Evolutionary conservation across 1,140 invertebrate species (phyloP).

Genomic region (Psix sp.): DNA sequence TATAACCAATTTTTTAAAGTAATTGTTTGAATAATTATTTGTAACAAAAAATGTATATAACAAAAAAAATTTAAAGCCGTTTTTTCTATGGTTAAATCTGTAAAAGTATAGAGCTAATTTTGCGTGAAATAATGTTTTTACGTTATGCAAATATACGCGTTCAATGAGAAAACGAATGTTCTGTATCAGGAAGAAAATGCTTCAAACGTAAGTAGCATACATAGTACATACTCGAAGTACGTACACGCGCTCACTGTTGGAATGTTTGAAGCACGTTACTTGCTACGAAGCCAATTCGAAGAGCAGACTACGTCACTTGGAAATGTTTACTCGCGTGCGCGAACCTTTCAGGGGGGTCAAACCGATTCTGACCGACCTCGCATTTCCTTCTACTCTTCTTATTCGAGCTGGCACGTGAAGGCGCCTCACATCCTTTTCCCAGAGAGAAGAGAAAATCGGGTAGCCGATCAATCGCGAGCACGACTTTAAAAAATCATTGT

Average conservation of each 20-base stretch:
- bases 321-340: conserved; percentile 69
- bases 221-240: conserved; percentile 40
- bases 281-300: conserved; percentile 52
- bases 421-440: conserved; percentile 58
- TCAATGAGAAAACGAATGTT: conserved; percentile 55
- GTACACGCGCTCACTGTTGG: conserved; percentile 28
- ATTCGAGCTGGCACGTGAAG: conserved; percentile 61
- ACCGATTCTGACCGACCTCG: conserved; percentile 68
- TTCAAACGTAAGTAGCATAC: conserved; percentile 55
- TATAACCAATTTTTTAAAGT: too few species aligned
- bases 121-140: too few species aligned
- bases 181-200: conserved; percentile 46
- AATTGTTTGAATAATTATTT: too few species aligned
- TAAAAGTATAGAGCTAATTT: too few species aligned
- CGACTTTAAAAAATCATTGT: conserved; percentile 25
- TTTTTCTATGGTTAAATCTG: too few species aligned
- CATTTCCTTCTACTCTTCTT: conserved; percentile 63
- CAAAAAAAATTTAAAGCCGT: too few species aligned
- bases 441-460: conserved; percentile 61
- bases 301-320: conserved; percentile 59
- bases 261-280: conserved; percentile 51
- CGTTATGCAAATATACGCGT: conserved; percentile 55
- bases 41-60: too few species aligned
- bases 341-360: conserved; percentile 68
- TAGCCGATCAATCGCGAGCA: conserved; percentile 59